These are phyloP conservation scores for Lathronympha strigana DNA, from an alignment of 2,888 invertebrate genomes.

Conservation along the genomic window DNA sequence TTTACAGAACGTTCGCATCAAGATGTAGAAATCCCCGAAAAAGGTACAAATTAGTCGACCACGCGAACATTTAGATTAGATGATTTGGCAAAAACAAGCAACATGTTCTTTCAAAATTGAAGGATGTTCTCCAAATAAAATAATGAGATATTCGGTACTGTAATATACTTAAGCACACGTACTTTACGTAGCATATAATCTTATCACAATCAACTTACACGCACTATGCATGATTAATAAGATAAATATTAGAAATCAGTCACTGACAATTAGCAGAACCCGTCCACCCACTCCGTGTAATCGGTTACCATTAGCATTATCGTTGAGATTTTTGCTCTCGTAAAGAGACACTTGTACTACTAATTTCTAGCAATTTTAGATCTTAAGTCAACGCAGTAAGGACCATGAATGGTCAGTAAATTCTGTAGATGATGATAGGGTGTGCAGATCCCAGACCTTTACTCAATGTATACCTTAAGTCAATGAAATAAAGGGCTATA, in stretches of 20 bases:
- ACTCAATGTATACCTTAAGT: neutral
- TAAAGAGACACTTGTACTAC: neutral
- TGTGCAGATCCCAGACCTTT: no score
- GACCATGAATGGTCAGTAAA: neutral
- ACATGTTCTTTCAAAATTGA: neutral
- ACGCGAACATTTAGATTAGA: no score
- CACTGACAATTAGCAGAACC: slow-evolving; percentile 37
- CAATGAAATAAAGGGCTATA: neutral
- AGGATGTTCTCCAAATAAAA: neutral
- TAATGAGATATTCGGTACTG: neutral
- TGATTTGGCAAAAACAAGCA: no score
- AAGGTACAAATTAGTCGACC: no score
- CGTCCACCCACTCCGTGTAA: slow-evolving; percentile 32
- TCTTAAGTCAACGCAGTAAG: neutral
- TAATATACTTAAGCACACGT: neutral
- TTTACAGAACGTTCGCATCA: no score
- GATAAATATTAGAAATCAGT: slow-evolving; percentile 39
- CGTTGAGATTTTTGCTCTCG: slow-evolving; percentile 35
- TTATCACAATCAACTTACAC: neutral
- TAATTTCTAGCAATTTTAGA: neutral
- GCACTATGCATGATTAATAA: slow-evolving; percentile 24
- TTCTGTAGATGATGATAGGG: neutral
- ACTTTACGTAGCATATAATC: slow-evolving; percentile 5
- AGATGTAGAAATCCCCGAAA: no score
- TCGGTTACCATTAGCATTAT: slow-evolving; percentile 23